Base-by-base conservation (phyloP, 2,113 vertebrate species). In the Aythya baeri region DNA sequence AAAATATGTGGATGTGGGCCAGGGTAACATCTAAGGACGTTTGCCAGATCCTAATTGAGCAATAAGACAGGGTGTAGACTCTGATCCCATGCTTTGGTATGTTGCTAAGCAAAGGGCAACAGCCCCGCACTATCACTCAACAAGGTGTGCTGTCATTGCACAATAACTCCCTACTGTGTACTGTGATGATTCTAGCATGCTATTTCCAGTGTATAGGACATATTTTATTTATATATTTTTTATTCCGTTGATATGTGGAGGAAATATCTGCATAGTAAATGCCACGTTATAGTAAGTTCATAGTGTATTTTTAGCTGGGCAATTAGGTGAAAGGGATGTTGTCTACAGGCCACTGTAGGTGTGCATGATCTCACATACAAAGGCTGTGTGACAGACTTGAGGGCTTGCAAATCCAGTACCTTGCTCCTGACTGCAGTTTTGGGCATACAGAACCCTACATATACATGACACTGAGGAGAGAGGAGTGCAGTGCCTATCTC, bases 1-100 rank as follows among this genome's bases (percentile, higher is more conserved):
- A 86, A 96, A 96, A 89, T 96, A 95, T 91, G 93, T 96, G 96
- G 73, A 89, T 92, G n/a, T 6, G 23, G 74, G 93, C 92, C 96
- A 95, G 86, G n/a, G 44, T 62, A 79, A 92, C 67, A 89, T 67
- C 0, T 1, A 89, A 68, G 55, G 86, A 89, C 1, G 0, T 87
- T 89, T 96, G 88, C 94, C 94, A 96, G 92, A 76, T 80, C 77
- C 86, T 93, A 94, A 89, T 96, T 97, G 92, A 96, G 96, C 92
- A 97, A 97, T 83, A 89, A 90, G 86, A 66, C 88, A 91, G 93
- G 94, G 94, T 94, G 96, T 96, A 96, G 96, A 72, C 96, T 94
- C 91, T 91, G 84, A 95, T 89, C 86, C 83, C 78, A 83, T 92
- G 91, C 93, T 93, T 91, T 91, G 92, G 92, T 93, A 94, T 93